Percentiles rank a stretch among this genome's conserved stretches.
phyloP scores from a whole-genome alignment of 2,797 vertebrate genomes.

The Peromyscus eremicus region DNA sequence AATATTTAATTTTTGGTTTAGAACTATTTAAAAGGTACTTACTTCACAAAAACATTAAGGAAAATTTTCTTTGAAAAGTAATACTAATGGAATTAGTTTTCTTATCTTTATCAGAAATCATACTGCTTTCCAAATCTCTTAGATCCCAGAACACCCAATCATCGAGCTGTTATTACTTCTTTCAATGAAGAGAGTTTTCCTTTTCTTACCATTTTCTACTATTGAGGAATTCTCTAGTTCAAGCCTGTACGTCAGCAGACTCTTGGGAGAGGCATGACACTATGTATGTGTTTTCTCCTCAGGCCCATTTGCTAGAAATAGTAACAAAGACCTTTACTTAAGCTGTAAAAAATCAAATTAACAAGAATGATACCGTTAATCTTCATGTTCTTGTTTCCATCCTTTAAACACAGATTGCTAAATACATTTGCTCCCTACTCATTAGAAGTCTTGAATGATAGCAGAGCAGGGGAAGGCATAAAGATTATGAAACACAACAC shows the following conservation, averaged over 20 bases:
- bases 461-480: constrained; percentile 8
- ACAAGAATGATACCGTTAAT: constrained; percentile 73
- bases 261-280: neutral
- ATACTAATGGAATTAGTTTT: neutral
- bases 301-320: constrained; percentile 60
- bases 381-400: constrained; percentile 80
- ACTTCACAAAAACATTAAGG: neutral
- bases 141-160: neutral
- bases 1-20: neutral
- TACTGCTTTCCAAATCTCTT: neutral
- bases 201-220: constrained; percentile 20
- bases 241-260: neutral
- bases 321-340: constrained; percentile 57
- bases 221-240: neutral
- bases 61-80: neutral
- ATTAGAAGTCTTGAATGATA: constrained; percentile 72
- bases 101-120: neutral
- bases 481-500: neutral
- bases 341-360: constrained; percentile 76
- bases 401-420: constrained; percentile 69
- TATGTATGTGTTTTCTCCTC: neutral
- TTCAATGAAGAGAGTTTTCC: neutral
- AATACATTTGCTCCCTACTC: constrained; percentile 61
- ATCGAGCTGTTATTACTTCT: neutral
- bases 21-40: neutral